Conservation (phyloP, 2,797 vertebrate species). For the Scarus forsteni region DNA sequence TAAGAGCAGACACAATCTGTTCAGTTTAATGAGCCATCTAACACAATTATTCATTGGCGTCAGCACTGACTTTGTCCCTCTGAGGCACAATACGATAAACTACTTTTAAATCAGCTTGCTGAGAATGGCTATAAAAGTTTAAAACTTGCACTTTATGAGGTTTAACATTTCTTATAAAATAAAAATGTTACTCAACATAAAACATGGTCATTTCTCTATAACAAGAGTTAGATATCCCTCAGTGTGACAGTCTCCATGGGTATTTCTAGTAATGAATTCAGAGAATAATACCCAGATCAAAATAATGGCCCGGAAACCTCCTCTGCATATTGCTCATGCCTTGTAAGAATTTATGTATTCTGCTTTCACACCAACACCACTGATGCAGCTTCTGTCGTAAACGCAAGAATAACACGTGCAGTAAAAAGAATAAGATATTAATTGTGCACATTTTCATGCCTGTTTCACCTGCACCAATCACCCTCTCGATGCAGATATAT, state of each 20-base stretch:
- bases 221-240: background rate
- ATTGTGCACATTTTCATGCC: background rate
- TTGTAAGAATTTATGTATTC: background rate
- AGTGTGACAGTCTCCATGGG: background rate
- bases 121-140: conserved; percentile 34
- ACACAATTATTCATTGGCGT: conserved; percentile 49
- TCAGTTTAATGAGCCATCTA: conserved; percentile 60
- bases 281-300: background rate
- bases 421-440: background rate
- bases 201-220: conserved; percentile 16
- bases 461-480: conserved; percentile 93
- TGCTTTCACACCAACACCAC: background rate
- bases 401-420: background rate
- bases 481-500: conserved; percentile 96
- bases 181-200: conserved; percentile 42
- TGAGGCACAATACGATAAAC: conserved; percentile 52
- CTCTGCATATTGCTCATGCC: background rate
- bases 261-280: conserved; percentile 6
- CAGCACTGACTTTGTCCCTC: conserved; percentile 37
- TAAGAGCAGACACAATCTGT: conserved; percentile 53
- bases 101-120: conserved; percentile 50
- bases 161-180: conserved; percentile 49
- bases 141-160: conserved; percentile 39
- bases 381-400: background rate
- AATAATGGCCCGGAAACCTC: background rate